Conservation (phyloP, 2,888 invertebrate genomes). For the Apodemia zela region DNA sequence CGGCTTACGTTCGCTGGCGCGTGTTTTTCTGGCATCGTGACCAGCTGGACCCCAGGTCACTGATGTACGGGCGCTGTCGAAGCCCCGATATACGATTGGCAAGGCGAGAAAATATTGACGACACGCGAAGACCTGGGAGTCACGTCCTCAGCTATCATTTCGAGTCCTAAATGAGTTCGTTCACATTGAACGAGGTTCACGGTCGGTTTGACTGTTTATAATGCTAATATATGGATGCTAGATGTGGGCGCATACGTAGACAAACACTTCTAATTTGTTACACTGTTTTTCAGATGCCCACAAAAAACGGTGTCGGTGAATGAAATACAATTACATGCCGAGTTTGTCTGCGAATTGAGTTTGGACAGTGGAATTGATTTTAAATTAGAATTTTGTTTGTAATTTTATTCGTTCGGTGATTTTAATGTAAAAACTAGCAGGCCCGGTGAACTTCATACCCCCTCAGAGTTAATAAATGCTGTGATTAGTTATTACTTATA, state of each 20-base stretch:
- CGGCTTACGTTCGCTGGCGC: slow-evolving; percentile 33
- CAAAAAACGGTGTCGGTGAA: slow-evolving; percentile 14
- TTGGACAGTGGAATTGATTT: background rate
- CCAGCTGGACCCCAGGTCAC: slow-evolving; percentile 37
- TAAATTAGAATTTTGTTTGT: no score
- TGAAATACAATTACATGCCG: slow-evolving; percentile 5
- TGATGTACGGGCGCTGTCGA: slow-evolving; percentile 45
- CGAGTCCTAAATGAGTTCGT: slow-evolving; percentile 74
- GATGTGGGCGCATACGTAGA: slow-evolving; percentile 43
- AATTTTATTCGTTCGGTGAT: no score
- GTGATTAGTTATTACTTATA: no score
- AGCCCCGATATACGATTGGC: slow-evolving; percentile 47
- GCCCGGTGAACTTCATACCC: no score
- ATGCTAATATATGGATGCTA: slow-evolving; percentile 56
- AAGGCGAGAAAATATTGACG: slow-evolving; percentile 49
- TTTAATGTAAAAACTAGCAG: no score
- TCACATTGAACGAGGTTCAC: slow-evolving; percentile 60
- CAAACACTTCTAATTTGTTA: slow-evolving; percentile 38
- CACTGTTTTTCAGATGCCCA: slow-evolving; percentile 24
- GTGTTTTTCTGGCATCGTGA: slow-evolving; percentile 45
- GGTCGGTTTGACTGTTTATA: slow-evolving; percentile 49
- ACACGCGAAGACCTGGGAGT: slow-evolving; percentile 42
- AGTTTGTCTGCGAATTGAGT: background rate
- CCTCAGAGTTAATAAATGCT: no score
- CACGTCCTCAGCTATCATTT: slow-evolving; percentile 61